phyloP scores from a whole-genome alignment of 2,888 invertebrate genomes.

The Malachius bipustulatus region DNA sequence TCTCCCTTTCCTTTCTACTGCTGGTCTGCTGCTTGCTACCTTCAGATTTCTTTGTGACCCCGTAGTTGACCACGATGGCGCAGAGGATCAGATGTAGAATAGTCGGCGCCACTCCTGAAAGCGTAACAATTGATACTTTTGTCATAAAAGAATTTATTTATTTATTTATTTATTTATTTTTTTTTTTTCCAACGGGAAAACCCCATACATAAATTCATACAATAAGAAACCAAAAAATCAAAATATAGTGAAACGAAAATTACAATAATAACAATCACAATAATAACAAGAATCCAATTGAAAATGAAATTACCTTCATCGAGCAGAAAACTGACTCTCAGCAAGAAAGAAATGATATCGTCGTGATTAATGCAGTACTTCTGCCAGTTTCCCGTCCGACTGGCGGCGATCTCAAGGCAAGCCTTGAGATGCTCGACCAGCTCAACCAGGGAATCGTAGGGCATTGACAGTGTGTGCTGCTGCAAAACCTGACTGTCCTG shows the following conservation, averaged over 20 bases:
- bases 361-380: constrained; percentile 67
- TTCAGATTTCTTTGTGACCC: constrained; percentile 22
- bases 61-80: constrained; percentile 59
- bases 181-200: too few species aligned
- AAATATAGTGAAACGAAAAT: too few species aligned
- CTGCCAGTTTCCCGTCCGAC: constrained; percentile 93
- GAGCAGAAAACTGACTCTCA: constrained; percentile 72
- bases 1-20: constrained; percentile 48
- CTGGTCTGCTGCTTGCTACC: constrained; percentile 15
- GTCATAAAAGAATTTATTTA: too few species aligned
- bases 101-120: constrained; percentile 66
- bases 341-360: constrained; percentile 66
- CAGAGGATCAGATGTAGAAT: constrained; percentile 82
- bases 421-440: constrained; percentile 91
- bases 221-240: too few species aligned
- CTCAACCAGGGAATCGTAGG: constrained; percentile 85
- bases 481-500: constrained; percentile 25
- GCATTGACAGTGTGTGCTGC: constrained; percentile 46
- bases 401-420: constrained; percentile 84
- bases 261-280: too few species aligned
- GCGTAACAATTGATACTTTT: too few species aligned
- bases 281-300: too few species aligned
- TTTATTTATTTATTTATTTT: not conserved
- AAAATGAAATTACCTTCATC: constrained; percentile 77
- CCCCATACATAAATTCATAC: too few species aligned